These are phyloP conservation scores for Cheilosia vernalis DNA, from an alignment of 2,888 invertebrate species.

Conservation along the genomic window DNA sequence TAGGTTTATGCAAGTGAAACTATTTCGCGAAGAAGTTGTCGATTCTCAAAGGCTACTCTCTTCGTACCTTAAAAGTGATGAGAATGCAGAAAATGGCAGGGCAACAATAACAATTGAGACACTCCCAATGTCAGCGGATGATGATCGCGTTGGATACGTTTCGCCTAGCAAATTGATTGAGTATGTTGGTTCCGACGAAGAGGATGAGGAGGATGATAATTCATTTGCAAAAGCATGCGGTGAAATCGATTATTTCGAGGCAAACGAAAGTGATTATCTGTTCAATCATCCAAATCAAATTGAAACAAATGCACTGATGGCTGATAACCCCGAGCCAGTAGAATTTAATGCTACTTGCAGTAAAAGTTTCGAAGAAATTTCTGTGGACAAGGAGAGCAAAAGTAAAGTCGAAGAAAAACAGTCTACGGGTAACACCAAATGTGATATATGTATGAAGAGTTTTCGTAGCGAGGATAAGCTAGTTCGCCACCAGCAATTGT, in stretches of 20 bases:
- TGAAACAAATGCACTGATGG: conserved; percentile 19
- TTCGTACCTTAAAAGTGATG: conserved; percentile 70
- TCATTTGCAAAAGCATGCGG: not conserved
- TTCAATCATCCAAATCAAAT: conserved; percentile 67
- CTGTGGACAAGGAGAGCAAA: not conserved
- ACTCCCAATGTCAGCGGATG: conserved; percentile 34
- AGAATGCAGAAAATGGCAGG: conserved; percentile 6
- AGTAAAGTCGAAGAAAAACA: conserved; percentile 4
- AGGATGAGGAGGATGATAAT: conserved; percentile 4
- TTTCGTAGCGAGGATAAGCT: conserved; percentile 76
- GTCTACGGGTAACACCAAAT: conserved; percentile 74
- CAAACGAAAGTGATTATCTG: conserved; percentile 55
- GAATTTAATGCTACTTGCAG: conserved; percentile 25
- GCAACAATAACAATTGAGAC: conserved; percentile 44
- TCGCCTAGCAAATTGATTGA: conserved; percentile 62
- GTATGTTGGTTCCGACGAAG: conserved; percentile 54
- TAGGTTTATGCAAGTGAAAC: conserved; percentile 75
- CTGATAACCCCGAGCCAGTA: conserved; percentile 14
- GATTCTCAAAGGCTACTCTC: conserved; percentile 76
- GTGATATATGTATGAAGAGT: conserved; percentile 76
- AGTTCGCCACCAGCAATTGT: conserved; percentile 76
- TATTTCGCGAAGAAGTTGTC: conserved; percentile 76
- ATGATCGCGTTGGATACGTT: conserved; percentile 46
- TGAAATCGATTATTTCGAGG: conserved; percentile 48
- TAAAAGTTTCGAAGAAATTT: conserved; percentile 33